phyloP scores from a whole-genome alignment of 2,113 vertebrate genomes.

The Sinocyclocheilus rhinocerous region DNA sequence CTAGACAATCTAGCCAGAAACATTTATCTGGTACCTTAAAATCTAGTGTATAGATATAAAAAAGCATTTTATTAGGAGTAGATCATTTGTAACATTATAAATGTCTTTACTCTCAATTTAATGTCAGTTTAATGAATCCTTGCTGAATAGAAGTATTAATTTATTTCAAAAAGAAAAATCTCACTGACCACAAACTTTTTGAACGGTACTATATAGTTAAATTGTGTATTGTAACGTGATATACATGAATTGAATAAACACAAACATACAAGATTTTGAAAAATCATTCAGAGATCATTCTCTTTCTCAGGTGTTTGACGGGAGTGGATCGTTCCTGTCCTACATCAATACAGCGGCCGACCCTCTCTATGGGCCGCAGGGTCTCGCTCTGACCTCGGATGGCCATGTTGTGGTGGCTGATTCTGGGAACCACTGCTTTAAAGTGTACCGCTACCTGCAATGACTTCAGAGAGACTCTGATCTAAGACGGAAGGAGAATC shows the following conservation, averaged over 20 bases:
- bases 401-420: slow-evolving; percentile 97
- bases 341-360: slow-evolving; percentile 98
- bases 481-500: background rate
- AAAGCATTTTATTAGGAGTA: background rate
- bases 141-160: background rate
- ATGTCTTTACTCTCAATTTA: background rate
- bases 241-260: too few species aligned
- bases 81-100: background rate
- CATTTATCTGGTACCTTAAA: background rate
- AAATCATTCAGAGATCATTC: background rate
- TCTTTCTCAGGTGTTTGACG: slow-evolving; percentile 87
- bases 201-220: background rate
- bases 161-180: background rate
- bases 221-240: too few species aligned
- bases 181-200: background rate
- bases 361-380: slow-evolving; percentile 94
- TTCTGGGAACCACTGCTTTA: slow-evolving; percentile 98
- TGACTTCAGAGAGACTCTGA: slow-evolving; percentile 69
- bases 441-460: slow-evolving; percentile 96
- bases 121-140: background rate
- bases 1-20: background rate
- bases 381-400: slow-evolving; percentile 91
- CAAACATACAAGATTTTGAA: too few species aligned
- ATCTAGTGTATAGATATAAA: background rate
- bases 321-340: slow-evolving; percentile 93